Evolutionary conservation across 1,140 invertebrate genomes (phyloP), one percentile per base, ranked within the genome.

Genomic region (Phthorimaea operculella): DNA sequence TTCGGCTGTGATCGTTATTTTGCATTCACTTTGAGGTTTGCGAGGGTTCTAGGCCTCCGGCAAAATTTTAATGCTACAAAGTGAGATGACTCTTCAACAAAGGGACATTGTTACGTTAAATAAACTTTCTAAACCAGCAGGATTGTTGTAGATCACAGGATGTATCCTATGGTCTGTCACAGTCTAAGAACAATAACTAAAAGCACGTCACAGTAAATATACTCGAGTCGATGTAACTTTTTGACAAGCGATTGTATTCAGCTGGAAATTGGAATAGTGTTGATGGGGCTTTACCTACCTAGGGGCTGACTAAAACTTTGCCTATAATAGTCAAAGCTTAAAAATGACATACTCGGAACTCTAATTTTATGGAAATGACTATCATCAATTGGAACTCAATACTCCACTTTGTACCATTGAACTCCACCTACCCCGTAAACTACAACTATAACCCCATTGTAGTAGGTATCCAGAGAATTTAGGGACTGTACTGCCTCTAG

Each of bases 1-100:
- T 50, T 42, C 36, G 54, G 12, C 47, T 17, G 49, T 33, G 54
- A 51, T 56, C 54, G 54, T 56, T 51, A 51, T 47, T 33, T 56
- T 56, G 54, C 54, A 44, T 56, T 56, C 54, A 51, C 54, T 56
- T 50, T 6, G 18, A 12, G 48, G 17, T 14, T 28, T 50, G 47
- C 12, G 44, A 47, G 44, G 4, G 12, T 39, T 5, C 36, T 3
- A 39, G n/a, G n/a, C n/a, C n/a, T n/a, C n/a, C n/a, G n/a, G n/a
- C 36, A 1, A 39, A 39, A 39, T 4, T 10, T 2, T 39, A 39
- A 39, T n/a, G 10, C 36, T 10, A n/a, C 36, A 5, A n/a, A 39
- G 36, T 39, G 36, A 39, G n/a, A 10, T 39, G 36, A 39, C 8
- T 10, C 36, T 10, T 39, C 8, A 12, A 10, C 36, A 12, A n/a